phyloP scores from a whole-genome alignment of 1,140 invertebrate genomes.

The Ridgeia piscesae region DNA sequence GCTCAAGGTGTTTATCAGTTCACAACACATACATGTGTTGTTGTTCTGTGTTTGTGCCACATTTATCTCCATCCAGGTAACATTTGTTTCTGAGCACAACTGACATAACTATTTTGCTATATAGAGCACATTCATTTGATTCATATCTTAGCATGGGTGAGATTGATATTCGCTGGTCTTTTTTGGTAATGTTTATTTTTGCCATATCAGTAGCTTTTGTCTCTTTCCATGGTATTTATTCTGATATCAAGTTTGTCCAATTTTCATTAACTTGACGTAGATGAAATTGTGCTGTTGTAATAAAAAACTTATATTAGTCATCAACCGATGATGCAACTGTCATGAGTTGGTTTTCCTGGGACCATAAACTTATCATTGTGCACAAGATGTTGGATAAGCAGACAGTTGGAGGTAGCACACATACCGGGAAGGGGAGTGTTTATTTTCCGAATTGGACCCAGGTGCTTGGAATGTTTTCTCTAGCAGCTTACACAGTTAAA shows the following conservation, averaged over 20 bases:
- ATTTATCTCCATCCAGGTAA: not conserved
- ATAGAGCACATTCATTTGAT: not conserved
- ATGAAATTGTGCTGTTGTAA: no score
- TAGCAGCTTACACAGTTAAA: no score
- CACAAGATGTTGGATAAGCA: no score
- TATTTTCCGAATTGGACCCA: no score
- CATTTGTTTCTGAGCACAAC: not conserved
- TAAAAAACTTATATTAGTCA: no score
- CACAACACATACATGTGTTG: not conserved
- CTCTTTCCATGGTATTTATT: not conserved
- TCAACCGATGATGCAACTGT: no score
- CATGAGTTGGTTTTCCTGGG: no score
- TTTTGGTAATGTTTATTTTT: not conserved
- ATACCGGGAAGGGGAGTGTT: no score
- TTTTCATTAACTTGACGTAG: not conserved
- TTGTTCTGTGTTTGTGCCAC: not conserved
- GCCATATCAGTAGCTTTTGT: not conserved
- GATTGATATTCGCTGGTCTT: not conserved
- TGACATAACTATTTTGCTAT: not conserved
- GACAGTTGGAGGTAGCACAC: no score
- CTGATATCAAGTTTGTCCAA: not conserved
- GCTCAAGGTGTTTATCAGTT: no score
- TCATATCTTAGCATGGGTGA: not conserved
- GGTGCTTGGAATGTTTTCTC: not conserved
- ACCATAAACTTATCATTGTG: no score